These are phyloP conservation scores for Meta bourneti DNA, from an alignment of 2,888 invertebrate genomes.

Conservation along the genomic window DNA sequence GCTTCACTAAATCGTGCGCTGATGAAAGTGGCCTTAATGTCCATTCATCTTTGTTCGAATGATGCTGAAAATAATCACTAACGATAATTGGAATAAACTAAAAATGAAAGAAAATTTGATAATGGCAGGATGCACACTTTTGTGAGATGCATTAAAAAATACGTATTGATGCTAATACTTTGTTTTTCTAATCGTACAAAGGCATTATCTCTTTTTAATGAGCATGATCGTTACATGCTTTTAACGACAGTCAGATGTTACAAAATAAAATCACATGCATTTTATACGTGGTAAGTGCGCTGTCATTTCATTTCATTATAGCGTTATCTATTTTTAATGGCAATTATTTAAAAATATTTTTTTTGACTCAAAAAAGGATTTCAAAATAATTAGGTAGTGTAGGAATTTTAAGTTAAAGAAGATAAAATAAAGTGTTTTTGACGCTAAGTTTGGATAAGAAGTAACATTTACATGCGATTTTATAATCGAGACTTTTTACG, in stretches of 20 bases:
- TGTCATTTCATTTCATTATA: not conserved
- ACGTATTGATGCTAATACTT: not conserved
- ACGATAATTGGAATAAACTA: not conserved
- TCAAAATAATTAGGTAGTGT: too few species aligned
- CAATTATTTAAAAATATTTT: not conserved
- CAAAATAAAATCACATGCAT: not conserved
- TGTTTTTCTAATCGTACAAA: not conserved
- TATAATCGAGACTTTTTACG: too few species aligned
- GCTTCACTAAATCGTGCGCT: not conserved
- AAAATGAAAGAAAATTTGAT: not conserved
- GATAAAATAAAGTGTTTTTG: too few species aligned
- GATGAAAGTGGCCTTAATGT: not conserved
- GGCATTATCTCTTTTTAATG: conserved; percentile 1
- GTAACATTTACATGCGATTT: too few species aligned
- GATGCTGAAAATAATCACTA: not conserved
- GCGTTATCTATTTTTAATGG: not conserved
- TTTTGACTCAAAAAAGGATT: not conserved
- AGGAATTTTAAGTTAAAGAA: too few species aligned
- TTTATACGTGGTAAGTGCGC: not conserved
- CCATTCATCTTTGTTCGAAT: not conserved
- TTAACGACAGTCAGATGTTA: not conserved
- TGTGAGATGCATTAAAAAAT: not conserved
- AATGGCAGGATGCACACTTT: not conserved
- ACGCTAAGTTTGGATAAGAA: too few species aligned
- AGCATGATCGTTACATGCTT: not conserved